Base-by-base conservation (phyloP, 2,797 vertebrate species). In the Acanthornis magna region DNA sequence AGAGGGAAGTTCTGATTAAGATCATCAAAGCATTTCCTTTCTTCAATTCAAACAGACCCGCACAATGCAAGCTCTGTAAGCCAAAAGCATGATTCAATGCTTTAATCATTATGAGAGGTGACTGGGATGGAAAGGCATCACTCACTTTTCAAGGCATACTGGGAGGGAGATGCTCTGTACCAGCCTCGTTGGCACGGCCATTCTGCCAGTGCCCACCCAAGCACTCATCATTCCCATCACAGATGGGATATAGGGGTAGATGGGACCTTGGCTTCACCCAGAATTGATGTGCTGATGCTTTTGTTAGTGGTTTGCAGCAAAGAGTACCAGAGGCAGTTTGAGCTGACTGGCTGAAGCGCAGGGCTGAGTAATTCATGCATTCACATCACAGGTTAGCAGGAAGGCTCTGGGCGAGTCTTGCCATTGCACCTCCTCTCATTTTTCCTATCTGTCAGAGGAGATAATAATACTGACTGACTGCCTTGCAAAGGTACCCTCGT, bases 1-100 rank as follows among this genome's bases (percentile, higher is more conserved):
- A 88, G 60, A 86, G 66, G 95, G 85, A 96, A 89, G 74, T 88
- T 88, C 85, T 92, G 85, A 96, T 93, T 96, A 91, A 58, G 58
- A 88, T 91, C 87, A 92, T 95, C 72, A 94, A 94, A 95, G 89
- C 0, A 0, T 94, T 96, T 96, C 92, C 89, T 95, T 85, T 95
- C 79, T 92, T 93, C 82, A n/a, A 3, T 71, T 88, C 76, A 92
- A 88, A 85, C 42, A 84, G 73, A 81, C 38, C 48, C 1, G 5
- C 73, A 96, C 89, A 94, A 91, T 91, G 74, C 58, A 70, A 89
- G 38, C 2, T 5, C 66, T 51, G 45, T 62, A 76, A 95, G 91
- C 90, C 90, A 91, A 90, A 93, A 82, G 13, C 34, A 42, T 57
- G 40, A 90, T 82, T 91, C 74, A 84, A 8, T 58, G 42, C 62